Conservation (phyloP, 2,888 invertebrate species). For the Perdita meconis region DNA sequence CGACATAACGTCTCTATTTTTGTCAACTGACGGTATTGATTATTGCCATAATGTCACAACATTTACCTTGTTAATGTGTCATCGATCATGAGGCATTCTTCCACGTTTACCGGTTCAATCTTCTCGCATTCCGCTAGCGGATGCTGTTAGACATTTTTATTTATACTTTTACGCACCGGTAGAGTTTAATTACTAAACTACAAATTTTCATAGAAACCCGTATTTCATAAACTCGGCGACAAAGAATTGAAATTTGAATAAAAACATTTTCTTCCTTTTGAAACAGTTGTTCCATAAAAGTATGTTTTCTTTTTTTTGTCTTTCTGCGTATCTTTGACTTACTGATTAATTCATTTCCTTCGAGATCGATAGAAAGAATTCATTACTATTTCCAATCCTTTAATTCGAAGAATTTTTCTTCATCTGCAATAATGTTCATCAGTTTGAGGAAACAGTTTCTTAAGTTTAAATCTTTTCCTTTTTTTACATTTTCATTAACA, state of each 20-base stretch:
- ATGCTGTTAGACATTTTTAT: not conserved
- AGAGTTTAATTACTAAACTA: no score
- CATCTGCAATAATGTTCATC: no score
- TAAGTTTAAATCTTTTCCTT: no score
- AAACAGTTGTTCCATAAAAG: no score
- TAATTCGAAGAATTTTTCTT: not conserved
- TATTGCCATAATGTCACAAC: constrained; percentile 49
- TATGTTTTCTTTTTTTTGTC: no score
- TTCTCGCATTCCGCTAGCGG: not conserved
- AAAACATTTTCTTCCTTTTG: no score
- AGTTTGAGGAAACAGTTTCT: no score
- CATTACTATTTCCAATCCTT: not conserved
- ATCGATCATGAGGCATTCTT: constrained; percentile 27
- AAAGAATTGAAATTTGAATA: no score
- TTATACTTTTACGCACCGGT: not conserved
- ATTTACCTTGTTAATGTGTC: constrained; percentile 48
- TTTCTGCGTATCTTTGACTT: no score
- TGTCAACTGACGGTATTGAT: constrained; percentile 49
- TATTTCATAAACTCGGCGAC: no score
- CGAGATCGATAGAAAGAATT: not conserved
- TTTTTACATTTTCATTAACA: no score
- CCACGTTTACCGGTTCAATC: constrained; percentile 7
- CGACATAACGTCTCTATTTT: constrained; percentile 39
- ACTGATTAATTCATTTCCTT: not conserved
- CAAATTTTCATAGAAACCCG: no score